Evolutionary conservation across 2,113 vertebrate genomes (phyloP), one percentile per base, ranked within the genome.

Genomic region (Centropus unirufus): DNA sequence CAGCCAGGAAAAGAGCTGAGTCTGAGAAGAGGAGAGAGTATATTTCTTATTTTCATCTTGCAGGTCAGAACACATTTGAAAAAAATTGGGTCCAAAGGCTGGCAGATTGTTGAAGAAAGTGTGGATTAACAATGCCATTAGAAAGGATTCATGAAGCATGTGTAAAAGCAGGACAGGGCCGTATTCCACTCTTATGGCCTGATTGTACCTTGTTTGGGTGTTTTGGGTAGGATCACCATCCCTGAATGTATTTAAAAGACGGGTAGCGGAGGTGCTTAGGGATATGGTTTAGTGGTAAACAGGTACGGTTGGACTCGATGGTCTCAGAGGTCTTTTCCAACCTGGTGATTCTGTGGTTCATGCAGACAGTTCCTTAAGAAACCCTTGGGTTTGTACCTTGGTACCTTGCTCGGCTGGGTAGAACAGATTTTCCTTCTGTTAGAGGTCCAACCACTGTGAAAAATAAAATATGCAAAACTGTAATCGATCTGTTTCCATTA

Each of bases 61-160:
- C 11, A 40, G n/a, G 51, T 72, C 24, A 70, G 42, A 66, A 11
- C 24, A 55, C 66, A 12, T 70, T 34, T 86, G 34, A 75, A 87
- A 75, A 75, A 62, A 52, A 20, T 39, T 18, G 19, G 4, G 22
- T 89, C 42, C 2, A 2, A 66, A 70, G 12, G 23, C 15, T 67
- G 52, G 12, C 42, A 63, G 32, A 17, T n/a, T 78, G 9, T 67
- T 72, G 52, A 68, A 61, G 32, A 47, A 92, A n/a, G 34, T 8
- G 20, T 54, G 24, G 14, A 30, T 87, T 69, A 92, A 29, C 0
- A 3, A 26, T 55, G 29, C 39, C 0, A 0, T 23, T 3, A 54
- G 64, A 61, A 52, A 40, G 20, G 22, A 11, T 73, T 83, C 2
- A 6, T 34, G 21, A 73, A 66, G 66, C 24, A 11, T 32, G 17